Percentiles rank a stretch among this genome's conserved stretches.
phyloP scores from a whole-genome alignment of 53 echinoderm and acorn worm species.

The Arbacia lixula region DNA sequence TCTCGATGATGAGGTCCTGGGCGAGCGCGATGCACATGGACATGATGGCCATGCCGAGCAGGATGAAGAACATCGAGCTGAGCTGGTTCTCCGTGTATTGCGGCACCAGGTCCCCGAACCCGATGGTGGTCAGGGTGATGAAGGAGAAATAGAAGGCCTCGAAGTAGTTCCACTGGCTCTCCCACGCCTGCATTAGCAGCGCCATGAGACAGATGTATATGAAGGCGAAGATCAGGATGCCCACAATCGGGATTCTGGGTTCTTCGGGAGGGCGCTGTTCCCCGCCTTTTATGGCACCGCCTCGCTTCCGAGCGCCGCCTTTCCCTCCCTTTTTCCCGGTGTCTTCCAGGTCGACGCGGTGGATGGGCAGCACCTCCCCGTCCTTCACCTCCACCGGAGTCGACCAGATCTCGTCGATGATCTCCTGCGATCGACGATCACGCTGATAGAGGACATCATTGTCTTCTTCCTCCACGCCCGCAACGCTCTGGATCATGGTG shows the following conservation, averaged over 20 bases:
- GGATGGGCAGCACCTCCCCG: conserved; percentile 19
- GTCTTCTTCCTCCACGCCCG: conserved; percentile 6
- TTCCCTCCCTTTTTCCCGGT: conserved; percentile 7
- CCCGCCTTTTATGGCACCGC: neutral
- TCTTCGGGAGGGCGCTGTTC: conserved; percentile 54
- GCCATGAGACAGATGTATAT: conserved; percentile 86
- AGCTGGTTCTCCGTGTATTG: conserved; percentile 86
- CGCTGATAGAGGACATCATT: conserved; percentile 39
- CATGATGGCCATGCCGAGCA: conserved; percentile 98
- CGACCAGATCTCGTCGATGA: conserved; percentile 50
- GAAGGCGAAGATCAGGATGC: conserved; percentile 79
- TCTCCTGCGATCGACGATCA: conserved; percentile 58
- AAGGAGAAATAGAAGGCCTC: conserved; percentile 98
- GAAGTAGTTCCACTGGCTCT: conserved; percentile 87
- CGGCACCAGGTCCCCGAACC: conserved; percentile 92
- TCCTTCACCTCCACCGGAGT: conserved; percentile 18
- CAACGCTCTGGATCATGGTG: conserved; percentile 61
- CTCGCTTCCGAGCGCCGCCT: neutral
- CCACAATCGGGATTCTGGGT: conserved; percentile 74
- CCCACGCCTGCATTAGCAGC: conserved; percentile 73
- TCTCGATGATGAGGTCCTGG: conserved; percentile 88
- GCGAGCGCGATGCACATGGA: conserved; percentile 99
- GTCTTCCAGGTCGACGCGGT: conserved; percentile 23
- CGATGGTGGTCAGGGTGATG: conserved; percentile 94
- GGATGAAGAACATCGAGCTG: conserved; percentile 83